Conservation (phyloP, 2,797 vertebrate species). For the Chelonia mydas region DNA sequence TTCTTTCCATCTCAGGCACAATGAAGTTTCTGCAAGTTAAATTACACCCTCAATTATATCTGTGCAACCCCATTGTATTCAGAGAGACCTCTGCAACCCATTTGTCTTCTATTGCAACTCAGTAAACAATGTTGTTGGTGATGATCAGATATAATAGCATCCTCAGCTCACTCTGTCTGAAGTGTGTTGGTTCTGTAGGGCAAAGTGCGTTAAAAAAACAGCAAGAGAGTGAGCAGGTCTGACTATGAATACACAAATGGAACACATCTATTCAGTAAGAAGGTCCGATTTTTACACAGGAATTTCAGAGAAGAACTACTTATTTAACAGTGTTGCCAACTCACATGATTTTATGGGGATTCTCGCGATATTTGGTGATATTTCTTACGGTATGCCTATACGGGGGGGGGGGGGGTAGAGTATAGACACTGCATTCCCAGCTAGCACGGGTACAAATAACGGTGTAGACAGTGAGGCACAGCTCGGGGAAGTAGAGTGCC, state of each 20-base stretch:
- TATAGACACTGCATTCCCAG: not conserved
- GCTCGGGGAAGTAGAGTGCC: not conserved
- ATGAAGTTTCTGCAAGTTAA: not conserved
- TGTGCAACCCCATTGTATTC: not conserved
- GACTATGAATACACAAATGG: accelerated
- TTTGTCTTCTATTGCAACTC: not conserved
- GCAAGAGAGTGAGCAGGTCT: not conserved
- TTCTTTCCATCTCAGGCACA: not conserved
- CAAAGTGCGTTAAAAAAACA: not conserved
- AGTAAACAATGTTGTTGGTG: not conserved
- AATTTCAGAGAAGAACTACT: not conserved
- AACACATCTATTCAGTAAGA: not conserved
- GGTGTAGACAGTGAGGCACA: not conserved
- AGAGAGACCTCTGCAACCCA: not conserved
- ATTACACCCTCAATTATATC: not conserved
- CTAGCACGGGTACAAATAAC: not conserved
- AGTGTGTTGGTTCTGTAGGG: not conserved
- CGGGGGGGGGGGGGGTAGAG: not conserved
- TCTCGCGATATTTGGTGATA: not conserved
- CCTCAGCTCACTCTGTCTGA: not conserved
- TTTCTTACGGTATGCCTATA: not conserved
- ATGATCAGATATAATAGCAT: not conserved
- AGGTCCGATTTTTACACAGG: not conserved
- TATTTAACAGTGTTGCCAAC: not conserved
- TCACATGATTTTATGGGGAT: not conserved